Percentiles rank a stretch among this genome's conserved stretches.
These are phyloP conservation scores for Brachyhypopomus gauderio DNA, from an alignment of 2,113 vertebrate genomes.

Conservation along the genomic window DNA sequence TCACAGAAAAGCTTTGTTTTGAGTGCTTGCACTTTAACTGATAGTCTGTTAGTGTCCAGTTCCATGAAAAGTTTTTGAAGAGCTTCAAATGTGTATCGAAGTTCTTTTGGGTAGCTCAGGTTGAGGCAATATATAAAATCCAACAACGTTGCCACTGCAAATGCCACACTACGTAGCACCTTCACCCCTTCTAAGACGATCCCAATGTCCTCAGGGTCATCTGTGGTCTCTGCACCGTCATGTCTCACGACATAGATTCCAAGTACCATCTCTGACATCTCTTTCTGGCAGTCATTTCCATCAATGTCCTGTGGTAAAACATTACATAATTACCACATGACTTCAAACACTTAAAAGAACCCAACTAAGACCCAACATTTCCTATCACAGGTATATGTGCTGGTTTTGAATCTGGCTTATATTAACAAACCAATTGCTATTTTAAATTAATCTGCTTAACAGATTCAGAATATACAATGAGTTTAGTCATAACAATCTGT, in stretches of 20 bases:
- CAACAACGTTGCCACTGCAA: neutral
- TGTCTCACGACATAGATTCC: neutral
- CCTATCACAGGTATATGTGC: too few species aligned
- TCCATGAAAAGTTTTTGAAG: neutral
- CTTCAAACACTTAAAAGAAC: too few species aligned
- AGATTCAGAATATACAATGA: too few species aligned
- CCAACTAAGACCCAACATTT: too few species aligned
- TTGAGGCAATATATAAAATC: neutral
- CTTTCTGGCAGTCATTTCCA: neutral
- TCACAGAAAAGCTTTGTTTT: neutral
- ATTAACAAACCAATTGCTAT: too few species aligned
- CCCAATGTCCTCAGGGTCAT: constrained; percentile 5
- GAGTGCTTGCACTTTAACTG: neutral
- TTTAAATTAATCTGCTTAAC: too few species aligned
- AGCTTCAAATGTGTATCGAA: neutral
- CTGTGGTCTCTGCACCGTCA: neutral
- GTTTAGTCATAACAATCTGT: too few species aligned
- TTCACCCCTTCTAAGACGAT: neutral
- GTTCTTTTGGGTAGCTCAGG: neutral
- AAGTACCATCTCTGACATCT: neutral
- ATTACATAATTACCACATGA: too few species aligned
- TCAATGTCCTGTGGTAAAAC: neutral
- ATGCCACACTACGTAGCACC: constrained; percentile 9
- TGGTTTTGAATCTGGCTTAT: too few species aligned
- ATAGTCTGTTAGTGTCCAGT: neutral